Conservation (phyloP, 2,888 invertebrate species). For the Saturnia japonica region DNA sequence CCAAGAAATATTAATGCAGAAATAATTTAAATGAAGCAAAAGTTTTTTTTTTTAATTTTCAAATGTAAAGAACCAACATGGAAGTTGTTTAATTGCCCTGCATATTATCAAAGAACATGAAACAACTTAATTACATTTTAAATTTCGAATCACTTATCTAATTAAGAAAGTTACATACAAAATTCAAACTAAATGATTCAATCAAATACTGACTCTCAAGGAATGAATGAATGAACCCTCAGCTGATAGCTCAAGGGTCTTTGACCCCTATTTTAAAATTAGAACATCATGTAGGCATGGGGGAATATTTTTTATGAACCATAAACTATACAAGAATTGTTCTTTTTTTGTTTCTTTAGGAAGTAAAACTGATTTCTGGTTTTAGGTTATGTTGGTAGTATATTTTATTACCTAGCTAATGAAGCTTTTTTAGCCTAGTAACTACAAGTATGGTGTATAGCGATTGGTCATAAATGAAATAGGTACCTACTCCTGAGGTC, state of each 20-base stretch:
- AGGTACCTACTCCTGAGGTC: slow-evolving; percentile 22
- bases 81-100: slow-evolving; percentile 3
- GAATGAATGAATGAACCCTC: slow-evolving; percentile 23
- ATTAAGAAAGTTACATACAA: neutral
- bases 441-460: neutral
- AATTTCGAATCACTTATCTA: slow-evolving; percentile 9
- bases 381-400: slow-evolving; percentile 14
- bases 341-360: neutral
- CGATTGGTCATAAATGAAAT: slow-evolving; percentile 7
- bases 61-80: neutral
- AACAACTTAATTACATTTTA: slow-evolving; percentile 10
- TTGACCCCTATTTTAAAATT: slow-evolving; percentile 23
- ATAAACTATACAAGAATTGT: neutral
- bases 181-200: slow-evolving; percentile 12
- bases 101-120: neutral
- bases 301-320: slow-evolving; percentile 15
- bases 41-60: neutral
- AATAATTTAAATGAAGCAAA: neutral
- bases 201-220: slow-evolving; percentile 10
- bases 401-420: neutral
- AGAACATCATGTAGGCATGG: slow-evolving; percentile 20
- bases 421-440: slow-evolving; percentile 4
- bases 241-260: slow-evolving; percentile 24
- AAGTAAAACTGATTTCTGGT: slow-evolving; percentile 10
- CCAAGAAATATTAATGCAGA: neutral